Base-by-base conservation (phyloP, 2,797 vertebrate genomes). In the Oceanodroma leucorhoa region DNA sequence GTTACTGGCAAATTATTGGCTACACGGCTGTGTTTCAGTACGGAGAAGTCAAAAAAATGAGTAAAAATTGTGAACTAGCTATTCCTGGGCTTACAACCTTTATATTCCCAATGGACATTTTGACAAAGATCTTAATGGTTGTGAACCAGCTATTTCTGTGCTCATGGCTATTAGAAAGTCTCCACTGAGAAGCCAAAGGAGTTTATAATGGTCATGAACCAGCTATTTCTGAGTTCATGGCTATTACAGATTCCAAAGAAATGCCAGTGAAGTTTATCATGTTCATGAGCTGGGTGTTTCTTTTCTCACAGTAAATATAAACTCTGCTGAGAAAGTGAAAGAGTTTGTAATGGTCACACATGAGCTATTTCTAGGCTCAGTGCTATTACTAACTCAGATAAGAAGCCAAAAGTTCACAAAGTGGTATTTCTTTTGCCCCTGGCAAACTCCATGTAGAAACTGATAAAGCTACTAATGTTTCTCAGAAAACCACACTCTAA, bases 321-420 rank as follows among this genome's bases (percentile, higher is more conserved):
- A 90, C 78, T 89, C 64, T 36, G 29, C 84, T 69, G 77, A 87
- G 85, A 93, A 94, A 90, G 86, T 89, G 77, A 57, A 95, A 86
- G 92, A 77, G 91, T 91, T 92, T 92, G 79, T 77, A 90, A 60
- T 93, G 84, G 96, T 95, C 92, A 95, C 94, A 93, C 70, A 34
- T 51, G 79, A 93, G 75, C 67, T 95, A 77, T 96, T 95, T 95
- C 90, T 92, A 85, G 81, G 48, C 75, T 91, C 85, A 46, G 58
- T 60, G 67, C 73, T 90, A 83, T 95, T 95, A 90, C 71, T 87
- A 87, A 90, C 83, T 61, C 77, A 87, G 90, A 95, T 87, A 94
- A 93, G 76, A 94, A 95, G 89, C 87, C 93, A 77, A 46, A 94
- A 94, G 93, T 95, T 94, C 95, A 91, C 89, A 89, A 87, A 96